These are phyloP conservation scores for Ommatoiulus sabulosus DNA, from an alignment of 2,888 invertebrate species.

Conservation along the genomic window DNA sequence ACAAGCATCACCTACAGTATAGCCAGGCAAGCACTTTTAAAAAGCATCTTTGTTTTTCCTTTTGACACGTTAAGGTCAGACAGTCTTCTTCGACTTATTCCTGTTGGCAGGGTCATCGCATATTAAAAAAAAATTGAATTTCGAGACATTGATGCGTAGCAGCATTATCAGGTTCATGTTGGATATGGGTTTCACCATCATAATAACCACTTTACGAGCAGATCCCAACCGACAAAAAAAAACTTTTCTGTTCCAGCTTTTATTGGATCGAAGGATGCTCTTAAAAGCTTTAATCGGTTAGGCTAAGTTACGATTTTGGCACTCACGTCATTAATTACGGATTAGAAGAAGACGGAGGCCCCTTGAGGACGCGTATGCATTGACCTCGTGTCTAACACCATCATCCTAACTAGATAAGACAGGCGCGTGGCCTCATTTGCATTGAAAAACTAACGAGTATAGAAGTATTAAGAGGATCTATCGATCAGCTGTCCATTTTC, in stretches of 20 bases:
- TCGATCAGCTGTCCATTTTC: too few species aligned
- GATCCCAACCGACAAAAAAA: not conserved
- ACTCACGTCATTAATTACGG: not conserved
- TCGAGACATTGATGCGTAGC: not conserved
- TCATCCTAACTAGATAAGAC: too few species aligned
- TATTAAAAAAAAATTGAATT: not conserved
- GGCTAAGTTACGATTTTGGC: not conserved
- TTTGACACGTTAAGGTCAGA: not conserved
- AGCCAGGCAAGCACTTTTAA: too few species aligned
- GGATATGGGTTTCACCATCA: not conserved
- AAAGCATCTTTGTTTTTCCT: not conserved
- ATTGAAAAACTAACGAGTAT: too few species aligned
- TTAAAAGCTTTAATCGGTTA: not conserved
- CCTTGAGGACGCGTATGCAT: not conserved
- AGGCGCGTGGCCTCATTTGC: too few species aligned
- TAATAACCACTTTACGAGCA: not conserved
- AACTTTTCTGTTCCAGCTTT: not conserved
- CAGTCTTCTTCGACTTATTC: not conserved
- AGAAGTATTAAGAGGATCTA: too few species aligned
- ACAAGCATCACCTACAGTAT: not conserved
- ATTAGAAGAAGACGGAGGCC: not conserved
- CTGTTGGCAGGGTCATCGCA: not conserved
- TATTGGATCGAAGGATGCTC: not conserved
- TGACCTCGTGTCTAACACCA: too few species aligned
- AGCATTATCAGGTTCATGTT: not conserved